phyloP scores from a whole-genome alignment of 2,888 invertebrate species.

The Pammene aurita region DNA sequence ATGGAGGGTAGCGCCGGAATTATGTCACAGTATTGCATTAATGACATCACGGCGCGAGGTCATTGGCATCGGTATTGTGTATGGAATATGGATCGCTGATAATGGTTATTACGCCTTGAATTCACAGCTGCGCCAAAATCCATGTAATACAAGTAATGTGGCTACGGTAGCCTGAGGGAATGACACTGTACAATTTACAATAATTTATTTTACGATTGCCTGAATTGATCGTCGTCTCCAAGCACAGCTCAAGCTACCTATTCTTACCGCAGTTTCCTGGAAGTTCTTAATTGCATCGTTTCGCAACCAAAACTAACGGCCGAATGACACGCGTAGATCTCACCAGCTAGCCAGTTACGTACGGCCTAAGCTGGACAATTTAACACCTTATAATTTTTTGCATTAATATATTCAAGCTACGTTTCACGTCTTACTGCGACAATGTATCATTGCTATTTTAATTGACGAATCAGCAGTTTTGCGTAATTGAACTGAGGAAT shows the following conservation, averaged over 20 bases:
- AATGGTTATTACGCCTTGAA: too few relatives aligned
- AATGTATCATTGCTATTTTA: constrained; percentile 25
- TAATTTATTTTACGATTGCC: too few relatives aligned
- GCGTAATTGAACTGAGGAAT: constrained; percentile 44
- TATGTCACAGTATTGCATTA: too few relatives aligned
- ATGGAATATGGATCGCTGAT: too few relatives aligned
- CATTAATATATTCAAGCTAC: constrained; percentile 2
- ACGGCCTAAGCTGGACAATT: not conserved
- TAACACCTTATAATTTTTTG: not conserved
- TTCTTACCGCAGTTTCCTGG: constrained; percentile 42
- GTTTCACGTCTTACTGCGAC: constrained; percentile 2
- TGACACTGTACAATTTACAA: too few relatives aligned
- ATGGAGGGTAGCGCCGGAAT: too few relatives aligned
- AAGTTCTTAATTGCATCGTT: constrained; percentile 50
- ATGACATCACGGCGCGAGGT: too few relatives aligned
- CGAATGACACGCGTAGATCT: constrained; percentile 53
- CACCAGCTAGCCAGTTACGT: constrained; percentile 53
- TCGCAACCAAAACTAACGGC: constrained; percentile 58
- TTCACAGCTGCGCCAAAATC: too few relatives aligned
- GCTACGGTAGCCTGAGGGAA: too few relatives aligned
- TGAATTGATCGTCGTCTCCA: not conserved
- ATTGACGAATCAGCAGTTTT: constrained; percentile 33
- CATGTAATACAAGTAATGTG: too few relatives aligned
- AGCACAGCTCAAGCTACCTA: constrained; percentile 17
- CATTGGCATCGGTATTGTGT: too few relatives aligned